Base-by-base conservation (phyloP, 2,113 vertebrate species). In the Spea multiplicata region DNA sequence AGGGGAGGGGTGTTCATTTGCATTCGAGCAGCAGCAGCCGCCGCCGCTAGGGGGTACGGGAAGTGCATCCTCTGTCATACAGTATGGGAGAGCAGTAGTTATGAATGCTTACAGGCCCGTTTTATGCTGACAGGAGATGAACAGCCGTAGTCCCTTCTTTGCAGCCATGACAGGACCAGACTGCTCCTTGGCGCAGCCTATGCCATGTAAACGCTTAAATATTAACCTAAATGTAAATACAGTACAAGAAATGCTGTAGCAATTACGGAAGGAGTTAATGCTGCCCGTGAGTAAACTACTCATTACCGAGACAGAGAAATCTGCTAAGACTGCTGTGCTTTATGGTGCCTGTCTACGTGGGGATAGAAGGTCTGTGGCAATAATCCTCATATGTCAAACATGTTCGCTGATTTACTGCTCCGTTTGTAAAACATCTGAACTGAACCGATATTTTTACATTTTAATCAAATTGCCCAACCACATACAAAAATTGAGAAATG, bases 191-290 rank as follows among this genome's bases (percentile, higher is more conserved):
- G 83, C 77, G 80, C 81, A 8, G 74, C 71, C 50, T 81, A 80
- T 70, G 4, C 68, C 3, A 78, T 81, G 52, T n/a, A n/a, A 30
- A 85, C 12, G 71, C 71, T 90, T 89, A 85, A 84, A 86, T 53
- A 88, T 88, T 86, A 90, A 90, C 83, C 86, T 78, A 82, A 88
- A 86, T 85, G 86, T 88, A 90, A 87, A 86, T 73, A 82, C 82
- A 75, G 84, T 16, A 82, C 83, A 76, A 81, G 65, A 77, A 81
- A 90, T 69, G 30, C 30, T 30, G 30, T 2, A 30, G 30, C 30
- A 30, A 30, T 30, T 30, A 30, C 30, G 30, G 30, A 30, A 68
- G 80, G 84, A 81, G 81, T 84, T 85, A 45, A 76, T 81, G 84
- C 84, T 84, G 55, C 71, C n/a, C 30, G 57, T 9, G 48, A 30